Evolutionary conservation across 2,113 vertebrate species (phyloP).

Genomic region (Paradoxurus hermaphroditus): DNA sequence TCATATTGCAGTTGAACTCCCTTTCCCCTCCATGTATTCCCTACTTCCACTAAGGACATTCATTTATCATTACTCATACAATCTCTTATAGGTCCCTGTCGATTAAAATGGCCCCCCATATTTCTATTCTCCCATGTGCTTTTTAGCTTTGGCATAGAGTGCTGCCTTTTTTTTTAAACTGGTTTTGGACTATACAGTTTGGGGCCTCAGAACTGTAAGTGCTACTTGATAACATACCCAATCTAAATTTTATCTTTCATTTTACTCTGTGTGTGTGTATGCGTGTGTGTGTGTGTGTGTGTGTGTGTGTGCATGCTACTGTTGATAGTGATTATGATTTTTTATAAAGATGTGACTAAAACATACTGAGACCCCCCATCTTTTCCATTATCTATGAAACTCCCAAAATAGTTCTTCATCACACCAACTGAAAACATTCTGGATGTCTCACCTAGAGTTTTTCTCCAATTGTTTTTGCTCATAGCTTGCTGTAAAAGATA

Average conservation of each 20-base stretch:
- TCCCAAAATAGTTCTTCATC: neutral
- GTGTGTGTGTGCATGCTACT: neutral
- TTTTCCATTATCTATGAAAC: neutral
- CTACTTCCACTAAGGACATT: neutral
- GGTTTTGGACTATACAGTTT: neutral
- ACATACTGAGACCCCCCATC: neutral
- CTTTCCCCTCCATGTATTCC: neutral
- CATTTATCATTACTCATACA: neutral
- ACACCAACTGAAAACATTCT: neutral
- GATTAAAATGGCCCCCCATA: neutral
- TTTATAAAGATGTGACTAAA: neutral
- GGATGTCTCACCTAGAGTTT: neutral
- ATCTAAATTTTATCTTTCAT: neutral
- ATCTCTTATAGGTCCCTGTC: neutral
- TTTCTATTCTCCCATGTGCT: neutral
- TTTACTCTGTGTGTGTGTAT: neutral
- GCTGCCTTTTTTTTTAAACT: conserved; percentile 2
- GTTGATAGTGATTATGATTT: neutral
- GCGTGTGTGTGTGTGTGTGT: neutral
- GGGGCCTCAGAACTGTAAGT: neutral
- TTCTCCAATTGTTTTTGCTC: neutral
- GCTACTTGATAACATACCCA: neutral
- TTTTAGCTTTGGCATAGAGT: conserved; percentile 1
- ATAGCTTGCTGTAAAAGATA: neutral
- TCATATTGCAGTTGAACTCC: neutral